These are phyloP conservation scores for Blastobasis adustella DNA, from an alignment of 2,888 invertebrate species.

Conservation along the genomic window DNA sequence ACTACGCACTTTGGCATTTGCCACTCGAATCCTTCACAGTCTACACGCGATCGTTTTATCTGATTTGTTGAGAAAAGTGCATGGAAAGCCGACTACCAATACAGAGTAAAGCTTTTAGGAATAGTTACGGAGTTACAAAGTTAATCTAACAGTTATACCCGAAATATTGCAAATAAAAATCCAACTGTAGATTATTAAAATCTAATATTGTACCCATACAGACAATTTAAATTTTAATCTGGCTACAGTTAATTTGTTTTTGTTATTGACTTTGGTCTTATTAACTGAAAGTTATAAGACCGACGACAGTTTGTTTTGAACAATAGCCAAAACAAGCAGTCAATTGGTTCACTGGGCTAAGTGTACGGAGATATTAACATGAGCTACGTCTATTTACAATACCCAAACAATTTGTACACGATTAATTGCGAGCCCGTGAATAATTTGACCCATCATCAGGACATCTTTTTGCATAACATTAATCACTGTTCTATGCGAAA, in stretches of 20 bases:
- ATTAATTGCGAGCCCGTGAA: constrained; percentile 29
- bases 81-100: too few relatives aligned
- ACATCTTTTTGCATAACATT: constrained; percentile 33
- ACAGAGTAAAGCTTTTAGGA: too few relatives aligned
- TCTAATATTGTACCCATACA: too few relatives aligned
- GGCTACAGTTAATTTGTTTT: constrained; percentile 8
- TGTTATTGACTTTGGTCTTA: constrained; percentile 38
- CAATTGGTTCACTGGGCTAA: neutral
- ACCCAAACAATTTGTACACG: constrained; percentile 34
- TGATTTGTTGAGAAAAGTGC: too few relatives aligned
- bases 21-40: neutral
- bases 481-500: constrained; percentile 47
- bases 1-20: neutral
- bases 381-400: constrained; percentile 45
- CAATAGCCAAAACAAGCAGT: constrained; percentile 3
- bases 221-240: too few relatives aligned
- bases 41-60: neutral
- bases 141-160: too few relatives aligned
- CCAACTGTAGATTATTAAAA: too few relatives aligned
- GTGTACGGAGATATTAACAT: constrained; percentile 35
- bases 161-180: too few relatives aligned
- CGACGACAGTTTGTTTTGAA: constrained; percentile 16
- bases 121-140: too few relatives aligned
- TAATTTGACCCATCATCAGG: constrained; percentile 29
- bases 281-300: constrained; percentile 38